A percentile compares a stretch with the other conserved stretches of the same genome.
These are phyloP conservation scores for Kryptolebias marmoratus DNA, from an alignment of 2,113 vertebrate genomes.

Conservation along the genomic window DNA sequence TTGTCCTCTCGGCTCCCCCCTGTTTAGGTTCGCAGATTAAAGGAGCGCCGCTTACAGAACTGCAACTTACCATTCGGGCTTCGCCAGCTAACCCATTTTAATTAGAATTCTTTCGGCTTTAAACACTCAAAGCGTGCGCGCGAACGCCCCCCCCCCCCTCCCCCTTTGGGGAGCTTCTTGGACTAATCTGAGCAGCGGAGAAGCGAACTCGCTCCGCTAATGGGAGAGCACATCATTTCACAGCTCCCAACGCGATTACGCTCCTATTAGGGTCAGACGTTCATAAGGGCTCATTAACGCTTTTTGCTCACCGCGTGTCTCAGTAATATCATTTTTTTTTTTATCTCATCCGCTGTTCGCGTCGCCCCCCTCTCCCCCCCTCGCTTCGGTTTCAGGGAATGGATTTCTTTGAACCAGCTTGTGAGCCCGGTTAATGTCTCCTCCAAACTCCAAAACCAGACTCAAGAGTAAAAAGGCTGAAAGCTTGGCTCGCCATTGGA, in stretches of 20 bases:
- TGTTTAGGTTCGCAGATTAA: constrained; percentile 24
- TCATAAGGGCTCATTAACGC: constrained; percentile 65
- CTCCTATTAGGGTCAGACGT: constrained; percentile 72
- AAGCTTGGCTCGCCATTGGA: constrained; percentile 20
- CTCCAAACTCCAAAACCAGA: constrained; percentile 22
- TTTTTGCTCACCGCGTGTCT: constrained; percentile 35
- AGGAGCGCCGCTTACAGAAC: constrained; percentile 38
- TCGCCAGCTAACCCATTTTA: constrained; percentile 54
- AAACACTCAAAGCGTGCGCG: constrained; percentile 44
- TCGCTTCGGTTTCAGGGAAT: constrained; percentile 49
- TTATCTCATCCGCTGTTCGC: constrained; percentile 43
- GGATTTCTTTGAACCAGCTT: constrained; percentile 46
- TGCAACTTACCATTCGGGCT: constrained; percentile 49
- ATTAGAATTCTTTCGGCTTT: constrained; percentile 72
- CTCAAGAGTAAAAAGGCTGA: constrained; percentile 25
- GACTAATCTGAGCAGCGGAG: constrained; percentile 56
- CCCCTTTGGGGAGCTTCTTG: constrained; percentile 56
- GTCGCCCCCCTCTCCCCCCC: not conserved
- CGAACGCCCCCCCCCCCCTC: constrained; percentile 41
- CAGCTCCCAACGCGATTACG: constrained; percentile 67
- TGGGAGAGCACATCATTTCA: constrained; percentile 68
- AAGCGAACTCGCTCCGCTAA: constrained; percentile 55
- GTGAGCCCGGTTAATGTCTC: constrained; percentile 17
- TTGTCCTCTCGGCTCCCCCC: constrained; percentile 18
- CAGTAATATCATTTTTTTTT: constrained; percentile 53